Percentiles rank a stretch among this genome's conserved stretches.
These are phyloP conservation scores for Seladonia tumulorum DNA, from an alignment of 2,888 invertebrate genomes.

Conservation along the genomic window DNA sequence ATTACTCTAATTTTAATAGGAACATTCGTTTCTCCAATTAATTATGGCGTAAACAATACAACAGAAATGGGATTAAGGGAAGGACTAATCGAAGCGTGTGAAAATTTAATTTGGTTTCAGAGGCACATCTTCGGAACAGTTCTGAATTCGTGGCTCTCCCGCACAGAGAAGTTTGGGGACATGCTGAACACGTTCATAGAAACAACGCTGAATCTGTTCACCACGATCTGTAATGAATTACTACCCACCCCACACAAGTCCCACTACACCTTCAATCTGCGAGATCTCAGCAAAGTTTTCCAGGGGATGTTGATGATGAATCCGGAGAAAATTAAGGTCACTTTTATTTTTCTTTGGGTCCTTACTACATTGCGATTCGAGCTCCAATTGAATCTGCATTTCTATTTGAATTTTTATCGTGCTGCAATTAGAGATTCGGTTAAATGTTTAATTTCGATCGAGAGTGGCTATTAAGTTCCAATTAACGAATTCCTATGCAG, in stretches of 20 bases:
- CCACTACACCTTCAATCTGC: constrained; percentile 95
- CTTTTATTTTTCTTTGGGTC: too few relatives aligned
- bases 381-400: not conserved
- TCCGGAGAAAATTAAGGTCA: constrained; percentile 87
- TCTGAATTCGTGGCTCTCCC: constrained; percentile 88
- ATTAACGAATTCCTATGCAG: too few relatives aligned
- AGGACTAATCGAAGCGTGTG: not conserved
- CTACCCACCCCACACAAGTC: constrained; percentile 95
- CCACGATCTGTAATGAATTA: constrained; percentile 88
- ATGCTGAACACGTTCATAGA: constrained; percentile 86
- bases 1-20: not conserved
- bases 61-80: not conserved
- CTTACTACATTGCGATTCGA: not conserved
- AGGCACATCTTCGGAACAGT: constrained; percentile 89
- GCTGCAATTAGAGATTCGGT: not conserved
- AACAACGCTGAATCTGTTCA: constrained; percentile 89
- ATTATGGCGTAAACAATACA: not conserved
- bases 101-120: constrained; percentile 73
- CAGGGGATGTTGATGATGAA: constrained; percentile 92
- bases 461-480: too few relatives aligned
- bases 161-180: constrained; percentile 69
- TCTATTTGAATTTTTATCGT: not conserved
- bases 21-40: not conserved
- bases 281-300: constrained; percentile 94
- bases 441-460: too few relatives aligned